Evolutionary conservation across 2,113 vertebrate genomes (phyloP), one percentile per base, ranked within the genome.

Genomic region (Gasterosteus nipponicus): DNA sequence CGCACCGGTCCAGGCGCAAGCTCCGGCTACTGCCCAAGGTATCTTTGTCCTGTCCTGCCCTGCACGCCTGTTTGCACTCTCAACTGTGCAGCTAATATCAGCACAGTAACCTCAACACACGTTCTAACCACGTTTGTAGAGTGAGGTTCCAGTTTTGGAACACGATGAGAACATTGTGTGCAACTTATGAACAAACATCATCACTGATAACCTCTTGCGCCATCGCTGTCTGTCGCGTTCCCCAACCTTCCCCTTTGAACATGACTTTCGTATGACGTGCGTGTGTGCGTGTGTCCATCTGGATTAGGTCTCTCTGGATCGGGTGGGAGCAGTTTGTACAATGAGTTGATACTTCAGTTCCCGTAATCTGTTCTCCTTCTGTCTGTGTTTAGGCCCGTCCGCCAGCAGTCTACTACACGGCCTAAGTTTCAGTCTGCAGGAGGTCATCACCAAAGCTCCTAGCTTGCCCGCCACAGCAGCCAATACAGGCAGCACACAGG

Each of bases 321-420:
- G 54, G 18, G 29, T 42, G 15, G 33, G 35, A 49, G 14, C 15
- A 29, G 38, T 53, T 47, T 76, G 18, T 75, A 22, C 64, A 68
- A 33, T 3, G 16, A 62, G 18, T 22, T 41, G 12, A 16, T 59
- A 60, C 42, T 38, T 56, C 1, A 49, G 10, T 42, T 53, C 53
- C 16, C 64, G 18, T 79, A 10, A 82, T 58, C 66, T 7, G 39
- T 54, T 66, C 9, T 14, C 2, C 69, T 42, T 80, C 22, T 80
- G 29, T 86, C 68, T 69, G 58, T 89, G 44, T 84, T n/a, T 56
- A 97, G 96, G 95, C n/a, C 85, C 96, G 15, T 97, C 97, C 69
- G 97, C 97, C 89, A 98, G 97, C 93, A 98, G 97, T 94, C 95
- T 99, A 64, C 94, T 99, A 4, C 98, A 98, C 82, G 97, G 98